Percentiles rank a stretch among this genome's conserved stretches.
phyloP scores from a whole-genome alignment of 2,797 vertebrate genomes.

The Hypotaenidia philippensis region DNA sequence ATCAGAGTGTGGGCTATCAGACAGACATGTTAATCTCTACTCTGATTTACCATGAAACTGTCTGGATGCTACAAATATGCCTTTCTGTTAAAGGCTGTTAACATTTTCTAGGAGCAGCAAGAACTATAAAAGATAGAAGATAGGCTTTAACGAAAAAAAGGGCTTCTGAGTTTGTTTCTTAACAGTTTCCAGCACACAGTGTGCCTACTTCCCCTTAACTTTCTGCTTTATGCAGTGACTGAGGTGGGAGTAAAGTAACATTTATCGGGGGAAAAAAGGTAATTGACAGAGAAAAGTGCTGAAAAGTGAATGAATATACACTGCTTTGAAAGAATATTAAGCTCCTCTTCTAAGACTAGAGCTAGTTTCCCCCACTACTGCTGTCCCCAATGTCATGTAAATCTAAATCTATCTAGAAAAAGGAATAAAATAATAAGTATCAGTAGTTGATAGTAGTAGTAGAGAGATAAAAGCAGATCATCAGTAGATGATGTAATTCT shows the following conservation, averaged over 20 bases:
- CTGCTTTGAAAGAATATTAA: neutral
- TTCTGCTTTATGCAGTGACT: neutral
- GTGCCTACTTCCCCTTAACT: neutral
- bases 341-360: neutral
- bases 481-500: neutral
- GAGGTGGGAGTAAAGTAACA: neutral
- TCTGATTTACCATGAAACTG: neutral
- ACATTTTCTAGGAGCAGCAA: neutral
- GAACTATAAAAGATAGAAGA: neutral
- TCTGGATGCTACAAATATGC: neutral
- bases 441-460: neutral
- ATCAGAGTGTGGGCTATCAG: neutral
- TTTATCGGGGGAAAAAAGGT: neutral
- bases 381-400: neutral
- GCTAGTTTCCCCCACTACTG: neutral
- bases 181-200: neutral
- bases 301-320: neutral
- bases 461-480: neutral
- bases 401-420: neutral
- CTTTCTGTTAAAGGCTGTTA: neutral
- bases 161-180: neutral
- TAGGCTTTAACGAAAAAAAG: neutral
- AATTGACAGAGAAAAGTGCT: neutral
- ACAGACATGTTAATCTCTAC: neutral
- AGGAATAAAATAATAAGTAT: neutral